Conservation (phyloP, 2,888 invertebrate genomes). For the Andrena marginata region DNA sequence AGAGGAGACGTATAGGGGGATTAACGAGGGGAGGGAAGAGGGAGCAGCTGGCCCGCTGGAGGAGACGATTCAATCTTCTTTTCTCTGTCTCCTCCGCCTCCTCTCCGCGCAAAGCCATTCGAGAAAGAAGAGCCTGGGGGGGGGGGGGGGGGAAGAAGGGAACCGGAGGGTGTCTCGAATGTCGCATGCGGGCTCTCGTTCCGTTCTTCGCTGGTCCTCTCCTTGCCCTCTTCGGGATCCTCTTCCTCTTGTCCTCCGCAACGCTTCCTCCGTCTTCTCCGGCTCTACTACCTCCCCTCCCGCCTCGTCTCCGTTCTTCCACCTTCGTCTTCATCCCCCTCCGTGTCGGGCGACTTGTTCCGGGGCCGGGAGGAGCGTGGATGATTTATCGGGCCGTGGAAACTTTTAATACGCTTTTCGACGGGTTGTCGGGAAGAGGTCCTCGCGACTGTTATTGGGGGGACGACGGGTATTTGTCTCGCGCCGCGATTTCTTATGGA, state of each 20-base stretch:
- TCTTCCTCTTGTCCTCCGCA: slow-evolving; percentile 52
- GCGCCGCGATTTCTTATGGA: not conserved
- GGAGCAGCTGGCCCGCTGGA: slow-evolving; percentile 61
- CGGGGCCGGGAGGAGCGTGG: not conserved
- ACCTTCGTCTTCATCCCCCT: slow-evolving; percentile 15
- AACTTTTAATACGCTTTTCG: slow-evolving; percentile 19
- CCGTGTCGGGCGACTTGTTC: not conserved
- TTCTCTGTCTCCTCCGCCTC: slow-evolving; percentile 40
- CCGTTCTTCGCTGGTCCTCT: slow-evolving; percentile 42
- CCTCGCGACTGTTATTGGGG: not conserved
- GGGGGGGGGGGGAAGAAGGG: slow-evolving; percentile 21
- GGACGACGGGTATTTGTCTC: slow-evolving; percentile 23
- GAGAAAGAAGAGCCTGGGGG: slow-evolving; percentile 43
- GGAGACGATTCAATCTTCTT: slow-evolving; percentile 70
- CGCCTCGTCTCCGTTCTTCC: not conserved
- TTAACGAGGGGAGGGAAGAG: slow-evolving; percentile 35
- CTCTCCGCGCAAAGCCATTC: slow-evolving; percentile 44
- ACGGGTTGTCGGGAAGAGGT: slow-evolving; percentile 6
- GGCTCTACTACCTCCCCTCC: not conserved
- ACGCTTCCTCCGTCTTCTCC: not conserved
- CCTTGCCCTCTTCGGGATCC: slow-evolving; percentile 38
- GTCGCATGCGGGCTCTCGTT: slow-evolving; percentile 76
- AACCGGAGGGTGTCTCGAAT: slow-evolving; percentile 71
- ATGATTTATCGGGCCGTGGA: slow-evolving; percentile 33
- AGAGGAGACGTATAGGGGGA: slow-evolving; percentile 44